These are phyloP conservation scores for Bursaphelenchus okinawaensis DNA, from an alignment of 2,888 invertebrate genomes.

Conservation along the genomic window DNA sequence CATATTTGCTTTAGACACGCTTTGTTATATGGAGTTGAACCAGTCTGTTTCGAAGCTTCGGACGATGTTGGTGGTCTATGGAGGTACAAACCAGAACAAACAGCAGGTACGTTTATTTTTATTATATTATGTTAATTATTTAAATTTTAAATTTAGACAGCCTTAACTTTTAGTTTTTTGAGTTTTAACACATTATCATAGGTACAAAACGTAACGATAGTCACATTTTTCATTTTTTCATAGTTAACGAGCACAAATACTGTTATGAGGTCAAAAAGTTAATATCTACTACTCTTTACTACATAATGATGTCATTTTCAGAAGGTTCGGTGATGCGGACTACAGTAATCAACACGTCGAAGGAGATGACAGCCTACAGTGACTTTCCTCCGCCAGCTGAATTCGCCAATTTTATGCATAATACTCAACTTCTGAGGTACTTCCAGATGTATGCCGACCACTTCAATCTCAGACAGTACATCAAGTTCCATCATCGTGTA, in stretches of 20 bases:
- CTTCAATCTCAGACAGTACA: constrained; percentile 37
- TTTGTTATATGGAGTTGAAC: constrained; percentile 26
- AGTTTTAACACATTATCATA: too few species aligned
- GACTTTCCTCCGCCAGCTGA: constrained; percentile 61
- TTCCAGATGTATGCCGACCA: constrained; percentile 46
- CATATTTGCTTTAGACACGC: constrained; percentile 47
- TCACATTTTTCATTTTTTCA: too few species aligned
- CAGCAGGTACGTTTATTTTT: constrained; percentile 33
- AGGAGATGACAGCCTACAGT: constrained; percentile 58
- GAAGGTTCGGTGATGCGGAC: constrained; percentile 57
- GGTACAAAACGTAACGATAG: too few species aligned
- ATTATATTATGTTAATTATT: constrained; percentile 4
- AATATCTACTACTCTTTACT: neutral
- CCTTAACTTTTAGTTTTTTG: too few species aligned
- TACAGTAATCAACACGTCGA: constrained; percentile 60
- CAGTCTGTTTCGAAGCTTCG: constrained; percentile 36
- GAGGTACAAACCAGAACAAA: constrained; percentile 34
- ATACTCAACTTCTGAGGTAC: constrained; percentile 47
- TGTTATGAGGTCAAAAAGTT: neutral
- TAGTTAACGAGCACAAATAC: constrained; percentile 9
- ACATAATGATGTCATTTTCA: constrained; percentile 29
- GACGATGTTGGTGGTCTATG: constrained; percentile 35
- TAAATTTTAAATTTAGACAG: neutral
- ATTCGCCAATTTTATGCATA: constrained; percentile 61
- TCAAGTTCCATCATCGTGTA: constrained; percentile 47